Evolutionary conservation across 2,797 vertebrate species (phyloP).

Genomic region (Pogoniulus pusillus): DNA sequence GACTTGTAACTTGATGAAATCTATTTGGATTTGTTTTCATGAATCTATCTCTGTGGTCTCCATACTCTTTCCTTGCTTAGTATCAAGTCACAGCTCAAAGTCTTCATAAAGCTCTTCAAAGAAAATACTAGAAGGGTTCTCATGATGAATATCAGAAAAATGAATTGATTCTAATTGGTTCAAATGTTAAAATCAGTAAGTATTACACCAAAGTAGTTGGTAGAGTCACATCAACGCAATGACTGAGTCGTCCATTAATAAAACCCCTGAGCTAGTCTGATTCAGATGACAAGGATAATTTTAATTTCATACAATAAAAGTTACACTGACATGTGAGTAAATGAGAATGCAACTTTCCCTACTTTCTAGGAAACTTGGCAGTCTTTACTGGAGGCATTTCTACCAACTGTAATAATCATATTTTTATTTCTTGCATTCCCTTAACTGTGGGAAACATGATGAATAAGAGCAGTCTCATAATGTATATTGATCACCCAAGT

Average conservation of each 20-base stretch:
- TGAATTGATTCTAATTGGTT: background rate
- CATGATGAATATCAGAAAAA: background rate
- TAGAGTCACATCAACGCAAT: background rate
- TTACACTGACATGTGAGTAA: background rate
- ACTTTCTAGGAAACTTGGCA: background rate
- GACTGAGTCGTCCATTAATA: background rate
- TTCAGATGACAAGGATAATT: background rate
- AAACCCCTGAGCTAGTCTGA: background rate
- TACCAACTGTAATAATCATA: background rate
- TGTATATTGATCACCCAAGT: conserved; percentile 56
- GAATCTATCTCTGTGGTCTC: background rate
- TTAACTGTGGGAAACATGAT: conserved; percentile 51
- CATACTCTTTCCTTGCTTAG: background rate
- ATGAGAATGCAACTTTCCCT: background rate
- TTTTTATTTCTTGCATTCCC: conserved; percentile 37
- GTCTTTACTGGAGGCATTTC: background rate
- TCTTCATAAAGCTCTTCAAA: background rate
- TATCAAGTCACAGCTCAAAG: background rate
- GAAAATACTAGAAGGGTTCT: background rate
- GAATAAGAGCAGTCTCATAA: conserved; percentile 68
- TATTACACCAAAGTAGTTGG: background rate
- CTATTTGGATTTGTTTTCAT: conserved; percentile 11
- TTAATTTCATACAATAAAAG: background rate
- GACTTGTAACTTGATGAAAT: conserved; percentile 21
- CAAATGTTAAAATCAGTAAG: background rate